phyloP scores from a whole-genome alignment of 1,140 invertebrate genomes.

The Megathymus violae region DNA sequence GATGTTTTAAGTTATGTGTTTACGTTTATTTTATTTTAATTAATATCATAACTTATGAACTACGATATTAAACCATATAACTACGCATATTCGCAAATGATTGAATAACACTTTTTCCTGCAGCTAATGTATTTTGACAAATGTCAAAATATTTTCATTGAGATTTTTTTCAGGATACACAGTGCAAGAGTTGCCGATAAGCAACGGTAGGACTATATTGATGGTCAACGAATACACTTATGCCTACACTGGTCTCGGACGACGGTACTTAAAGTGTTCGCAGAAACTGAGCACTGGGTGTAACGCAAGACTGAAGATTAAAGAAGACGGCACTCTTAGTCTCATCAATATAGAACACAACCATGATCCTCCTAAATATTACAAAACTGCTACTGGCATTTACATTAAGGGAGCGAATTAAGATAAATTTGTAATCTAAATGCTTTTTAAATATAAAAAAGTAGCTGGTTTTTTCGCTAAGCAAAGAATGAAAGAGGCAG shows the following conservation, averaged over 20 bases:
- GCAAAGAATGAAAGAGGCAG: no score
- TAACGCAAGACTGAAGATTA: constrained; percentile 35
- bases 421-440: not conserved
- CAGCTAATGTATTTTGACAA: no score
- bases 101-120: no score
- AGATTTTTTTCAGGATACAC: constrained; percentile 32
- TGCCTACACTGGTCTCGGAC: constrained; percentile 31
- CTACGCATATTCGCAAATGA: no score
- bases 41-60: no score
- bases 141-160: constrained; percentile 5
- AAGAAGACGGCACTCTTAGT: constrained; percentile 24
- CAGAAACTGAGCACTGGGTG: constrained; percentile 33
- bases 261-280: constrained; percentile 38
- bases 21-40: no score
- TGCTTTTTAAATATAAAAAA: no score
- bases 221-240: constrained; percentile 30
- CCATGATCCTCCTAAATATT: constrained; percentile 31
- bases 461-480: no score
- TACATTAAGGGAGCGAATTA: constrained; percentile 25
- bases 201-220: constrained; percentile 19
- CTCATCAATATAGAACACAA: constrained; percentile 28
- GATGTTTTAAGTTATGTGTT: no score
- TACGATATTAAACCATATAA: no score
- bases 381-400: constrained; percentile 18
- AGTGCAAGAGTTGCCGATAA: constrained; percentile 10